Evolutionary conservation across 2,113 vertebrate genomes (phyloP).

Genomic region (Myotis yumanensis): DNA sequence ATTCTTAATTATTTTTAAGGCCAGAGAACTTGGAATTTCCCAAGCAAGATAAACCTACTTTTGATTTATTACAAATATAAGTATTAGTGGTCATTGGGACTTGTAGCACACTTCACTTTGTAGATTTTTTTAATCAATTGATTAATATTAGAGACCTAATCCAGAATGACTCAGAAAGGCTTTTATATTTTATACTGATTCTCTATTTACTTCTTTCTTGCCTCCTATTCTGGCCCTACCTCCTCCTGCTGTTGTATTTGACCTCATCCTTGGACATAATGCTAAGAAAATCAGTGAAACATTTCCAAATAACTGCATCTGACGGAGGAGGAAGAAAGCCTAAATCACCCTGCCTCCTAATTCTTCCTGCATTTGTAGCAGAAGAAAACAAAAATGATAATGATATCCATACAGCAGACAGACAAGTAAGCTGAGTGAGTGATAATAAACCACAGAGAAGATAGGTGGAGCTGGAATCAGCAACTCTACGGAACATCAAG

Average conservation of each 20-base stretch:
- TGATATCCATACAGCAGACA: not conserved
- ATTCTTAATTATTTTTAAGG: not conserved
- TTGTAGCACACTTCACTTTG: not conserved
- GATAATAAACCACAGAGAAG: not conserved
- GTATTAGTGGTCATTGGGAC: not conserved
- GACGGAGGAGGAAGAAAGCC: not conserved
- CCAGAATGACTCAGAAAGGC: not conserved
- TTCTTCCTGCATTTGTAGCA: not conserved
- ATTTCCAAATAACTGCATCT: not conserved
- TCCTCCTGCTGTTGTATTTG: not conserved
- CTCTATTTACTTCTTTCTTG: not conserved
- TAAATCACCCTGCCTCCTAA: not conserved
- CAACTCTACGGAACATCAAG: not conserved
- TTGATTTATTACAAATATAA: not conserved
- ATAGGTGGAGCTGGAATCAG: not conserved
- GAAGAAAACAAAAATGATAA: not conserved
- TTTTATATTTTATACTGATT: not conserved
- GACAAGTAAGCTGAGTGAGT: not conserved
- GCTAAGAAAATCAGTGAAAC: not conserved
- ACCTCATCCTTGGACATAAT: not conserved
- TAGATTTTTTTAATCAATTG: not conserved
- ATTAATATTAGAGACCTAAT: not conserved
- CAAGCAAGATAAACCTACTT: not conserved
- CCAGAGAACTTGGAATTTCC: not conserved
- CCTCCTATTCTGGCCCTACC: not conserved